These are phyloP conservation scores for Tetramorium alpestre DNA, from an alignment of 1,140 invertebrate genomes.

Conservation along the genomic window DNA sequence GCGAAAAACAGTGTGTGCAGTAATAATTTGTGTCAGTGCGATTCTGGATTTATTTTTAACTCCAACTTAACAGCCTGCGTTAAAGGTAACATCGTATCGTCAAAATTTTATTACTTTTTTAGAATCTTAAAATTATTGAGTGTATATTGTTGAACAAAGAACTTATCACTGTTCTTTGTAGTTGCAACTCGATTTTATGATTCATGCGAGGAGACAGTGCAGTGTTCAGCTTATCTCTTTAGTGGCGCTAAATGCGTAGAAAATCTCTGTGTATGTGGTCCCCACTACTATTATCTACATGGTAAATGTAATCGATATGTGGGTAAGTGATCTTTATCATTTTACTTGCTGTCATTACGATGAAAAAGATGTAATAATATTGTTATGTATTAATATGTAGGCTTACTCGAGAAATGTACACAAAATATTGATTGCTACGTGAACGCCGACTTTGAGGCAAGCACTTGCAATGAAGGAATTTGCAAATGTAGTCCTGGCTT, in stretches of 20 bases:
- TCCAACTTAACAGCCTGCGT: slow-evolving; percentile 69
- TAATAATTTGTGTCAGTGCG: slow-evolving; percentile 64
- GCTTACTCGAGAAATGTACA: slow-evolving; percentile 36
- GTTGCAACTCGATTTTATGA: slow-evolving; percentile 61
- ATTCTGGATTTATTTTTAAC: slow-evolving; percentile 59
- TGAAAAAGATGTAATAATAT: background rate
- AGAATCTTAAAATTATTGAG: background rate
- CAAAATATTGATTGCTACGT: slow-evolving; percentile 75
- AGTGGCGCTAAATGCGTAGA: slow-evolving; percentile 67
- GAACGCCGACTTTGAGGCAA: slow-evolving; percentile 67
- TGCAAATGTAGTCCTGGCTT: slow-evolving; percentile 76
- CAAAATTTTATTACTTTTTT: background rate
- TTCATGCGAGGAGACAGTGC: slow-evolving; percentile 71
- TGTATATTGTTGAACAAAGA: background rate
- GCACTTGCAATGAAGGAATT: slow-evolving; percentile 54
- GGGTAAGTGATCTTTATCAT: slow-evolving; percentile 45
- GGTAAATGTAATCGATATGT: slow-evolving; percentile 72
- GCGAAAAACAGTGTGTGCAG: slow-evolving; percentile 45
- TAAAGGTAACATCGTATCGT: slow-evolving; percentile 54
- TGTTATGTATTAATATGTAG: background rate
- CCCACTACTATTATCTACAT: slow-evolving; percentile 73
- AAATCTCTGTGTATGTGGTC: slow-evolving; percentile 64
- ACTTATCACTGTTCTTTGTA: slow-evolving; percentile 19
- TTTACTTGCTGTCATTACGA: background rate
- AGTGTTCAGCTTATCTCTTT: slow-evolving; percentile 71